Percentiles rank a stretch among this genome's conserved stretches.
Evolutionary conservation across 2,797 vertebrate genomes (phyloP).

Genomic region (Phataginus tricuspis): DNA sequence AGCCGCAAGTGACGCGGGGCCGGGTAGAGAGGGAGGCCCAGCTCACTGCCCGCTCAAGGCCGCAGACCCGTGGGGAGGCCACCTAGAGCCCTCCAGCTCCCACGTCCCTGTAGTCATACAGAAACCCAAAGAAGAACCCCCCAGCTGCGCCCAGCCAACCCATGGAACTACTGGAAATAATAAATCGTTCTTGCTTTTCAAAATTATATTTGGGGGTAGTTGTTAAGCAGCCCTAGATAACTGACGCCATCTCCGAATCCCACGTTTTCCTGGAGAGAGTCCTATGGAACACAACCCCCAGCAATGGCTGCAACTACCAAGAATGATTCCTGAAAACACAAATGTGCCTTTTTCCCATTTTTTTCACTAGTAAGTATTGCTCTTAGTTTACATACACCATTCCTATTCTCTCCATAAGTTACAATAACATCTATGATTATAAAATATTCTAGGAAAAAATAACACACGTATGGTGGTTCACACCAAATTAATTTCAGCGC

Average conservation of each 20-base stretch:
- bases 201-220: neutral
- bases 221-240: neutral
- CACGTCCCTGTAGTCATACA: neutral
- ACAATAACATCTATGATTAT: slow-evolving; percentile 90
- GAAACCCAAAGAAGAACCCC: neutral
- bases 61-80: neutral
- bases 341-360: slow-evolving; percentile 91
- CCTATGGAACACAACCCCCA: slow-evolving; percentile 79
- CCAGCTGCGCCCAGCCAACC: neutral
- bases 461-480: neutral
- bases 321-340: slow-evolving; percentile 90
- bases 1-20: neutral
- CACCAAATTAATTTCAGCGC: neutral
- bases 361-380: slow-evolving; percentile 92
- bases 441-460: slow-evolving; percentile 87
- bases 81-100: neutral
- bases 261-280: neutral
- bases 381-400: slow-evolving; percentile 89
- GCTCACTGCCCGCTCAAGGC: neutral
- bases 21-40: neutral
- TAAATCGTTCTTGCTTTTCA: neutral
- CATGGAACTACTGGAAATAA: neutral
- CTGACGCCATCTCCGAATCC: neutral
- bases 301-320: slow-evolving; percentile 88
- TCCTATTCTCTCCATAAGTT: slow-evolving; percentile 91